Conservation (phyloP, 1,140 invertebrate genomes). For the Drosophila hydei region DNA sequence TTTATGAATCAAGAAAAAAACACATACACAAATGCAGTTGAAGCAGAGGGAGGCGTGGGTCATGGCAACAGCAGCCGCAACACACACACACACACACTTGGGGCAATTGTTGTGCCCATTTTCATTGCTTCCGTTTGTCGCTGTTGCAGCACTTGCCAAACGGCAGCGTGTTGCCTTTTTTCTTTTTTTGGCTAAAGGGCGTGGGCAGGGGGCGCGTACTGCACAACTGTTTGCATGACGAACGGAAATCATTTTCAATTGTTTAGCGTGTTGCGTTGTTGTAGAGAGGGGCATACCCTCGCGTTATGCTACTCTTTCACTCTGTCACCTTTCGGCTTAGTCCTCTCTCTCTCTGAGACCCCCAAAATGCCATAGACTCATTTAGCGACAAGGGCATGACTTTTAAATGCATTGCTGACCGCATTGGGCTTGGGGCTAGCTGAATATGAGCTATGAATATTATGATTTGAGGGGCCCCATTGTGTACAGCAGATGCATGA, state of each 20-base stretch:
- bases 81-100: conserved; percentile 5
- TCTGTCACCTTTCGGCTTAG: not conserved
- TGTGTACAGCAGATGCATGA: conserved; percentile 10
- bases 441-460: conserved; percentile 34
- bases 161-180: conserved; percentile 38
- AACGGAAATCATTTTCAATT: conserved; percentile 74
- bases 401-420: conserved; percentile 62
- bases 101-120: conserved; percentile 68
- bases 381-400: conserved; percentile 63
- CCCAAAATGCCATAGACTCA: conserved; percentile 47
- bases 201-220: not conserved
- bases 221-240: conserved; percentile 65
- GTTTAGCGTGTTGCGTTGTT: conserved; percentile 61
- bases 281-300: conserved; percentile 18
- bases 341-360: conserved; percentile 20
- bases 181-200: conserved; percentile 10
- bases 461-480: conserved; percentile 25
- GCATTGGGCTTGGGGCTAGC: conserved; percentile 38
- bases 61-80: conserved; percentile 55
- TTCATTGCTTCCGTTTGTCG: conserved; percentile 67
- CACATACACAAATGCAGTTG: conserved; percentile 25
- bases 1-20: conserved; percentile 54
- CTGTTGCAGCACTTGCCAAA: conserved; percentile 60
- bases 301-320: not conserved
- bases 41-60: conserved; percentile 46